These are phyloP conservation scores for Paradoxurus hermaphroditus DNA, from an alignment of 2,113 vertebrate species.

Conservation along the genomic window DNA sequence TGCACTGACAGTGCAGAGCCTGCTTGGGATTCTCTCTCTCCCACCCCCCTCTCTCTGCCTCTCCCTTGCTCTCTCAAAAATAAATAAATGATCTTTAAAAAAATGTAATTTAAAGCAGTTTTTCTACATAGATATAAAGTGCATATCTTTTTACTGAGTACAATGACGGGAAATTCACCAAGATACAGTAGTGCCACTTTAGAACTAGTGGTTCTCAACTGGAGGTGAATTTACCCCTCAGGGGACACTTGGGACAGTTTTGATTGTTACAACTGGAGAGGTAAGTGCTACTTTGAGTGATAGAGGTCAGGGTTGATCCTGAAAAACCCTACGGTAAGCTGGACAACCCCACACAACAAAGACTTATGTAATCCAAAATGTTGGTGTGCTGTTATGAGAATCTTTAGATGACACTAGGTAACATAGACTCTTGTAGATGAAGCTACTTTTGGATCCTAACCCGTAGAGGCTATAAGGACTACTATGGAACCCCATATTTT, in stretches of 20 bases:
- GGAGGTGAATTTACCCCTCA: not conserved
- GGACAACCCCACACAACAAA: not conserved
- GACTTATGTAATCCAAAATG: not conserved
- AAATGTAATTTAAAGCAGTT: not conserved
- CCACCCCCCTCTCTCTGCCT: too few relatives aligned
- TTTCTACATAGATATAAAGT: not conserved
- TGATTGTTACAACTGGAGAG: not conserved
- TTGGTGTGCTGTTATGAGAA: not conserved
- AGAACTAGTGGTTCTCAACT: not conserved
- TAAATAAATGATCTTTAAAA: too few relatives aligned
- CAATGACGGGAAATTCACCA: not conserved
- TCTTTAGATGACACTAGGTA: not conserved
- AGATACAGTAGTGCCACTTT: not conserved
- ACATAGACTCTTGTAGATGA: not conserved
- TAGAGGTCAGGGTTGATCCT: not conserved
- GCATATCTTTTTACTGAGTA: not conserved
- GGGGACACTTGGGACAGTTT: not conserved
- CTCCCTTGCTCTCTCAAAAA: too few relatives aligned
- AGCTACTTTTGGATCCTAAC: not conserved
- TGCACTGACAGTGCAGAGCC: too few relatives aligned
- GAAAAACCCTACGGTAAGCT: not conserved
- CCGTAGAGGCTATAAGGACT: not conserved
- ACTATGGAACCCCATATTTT: not conserved
- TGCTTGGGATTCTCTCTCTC: too few relatives aligned
- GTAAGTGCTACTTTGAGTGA: not conserved